Evolutionary conservation across 2,888 invertebrate genomes (phyloP).

Genomic region (Pyrgus malvae): DNA sequence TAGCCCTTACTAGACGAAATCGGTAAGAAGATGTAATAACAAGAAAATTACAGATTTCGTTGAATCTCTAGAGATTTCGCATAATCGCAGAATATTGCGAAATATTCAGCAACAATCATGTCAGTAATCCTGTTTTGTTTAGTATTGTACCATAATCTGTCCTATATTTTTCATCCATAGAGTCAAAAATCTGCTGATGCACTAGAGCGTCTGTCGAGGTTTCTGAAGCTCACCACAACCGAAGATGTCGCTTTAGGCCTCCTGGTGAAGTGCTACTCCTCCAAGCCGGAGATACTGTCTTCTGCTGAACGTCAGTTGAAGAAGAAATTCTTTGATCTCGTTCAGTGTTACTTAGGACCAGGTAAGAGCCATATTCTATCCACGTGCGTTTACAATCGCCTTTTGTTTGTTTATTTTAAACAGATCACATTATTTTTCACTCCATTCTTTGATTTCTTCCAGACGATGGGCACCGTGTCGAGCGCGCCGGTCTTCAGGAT

Average conservation of each 20-base stretch:
- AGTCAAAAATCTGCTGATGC: background rate
- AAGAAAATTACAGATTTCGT: too few species aligned
- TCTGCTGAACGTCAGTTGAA: conserved; percentile 8
- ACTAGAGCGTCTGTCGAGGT: conserved; percentile 3
- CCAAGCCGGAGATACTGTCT: background rate
- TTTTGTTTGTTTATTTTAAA: background rate
- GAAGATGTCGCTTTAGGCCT: conserved; percentile 6
- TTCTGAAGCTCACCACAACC: conserved; percentile 6
- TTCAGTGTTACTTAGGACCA: conserved; percentile 18
- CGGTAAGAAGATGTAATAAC: too few species aligned
- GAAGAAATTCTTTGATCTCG: conserved; percentile 8
- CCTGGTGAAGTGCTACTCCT: background rate
- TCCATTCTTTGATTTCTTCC: conserved; percentile 29
- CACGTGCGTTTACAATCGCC: too few species aligned
- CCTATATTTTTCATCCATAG: background rate
- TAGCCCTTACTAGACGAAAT: too few species aligned
- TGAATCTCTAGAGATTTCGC: too few species aligned
- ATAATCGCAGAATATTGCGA: too few species aligned
- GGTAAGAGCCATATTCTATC: background rate
- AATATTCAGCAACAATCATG: too few species aligned
- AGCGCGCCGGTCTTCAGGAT: conserved; percentile 89
- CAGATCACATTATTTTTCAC: background rate
- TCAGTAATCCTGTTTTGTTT: too few species aligned
- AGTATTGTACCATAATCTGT: too few species aligned
- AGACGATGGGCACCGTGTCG: conserved; percentile 79